Conservation (phyloP, 2,113 vertebrate species). For the Oxyura jamaicensis region DNA sequence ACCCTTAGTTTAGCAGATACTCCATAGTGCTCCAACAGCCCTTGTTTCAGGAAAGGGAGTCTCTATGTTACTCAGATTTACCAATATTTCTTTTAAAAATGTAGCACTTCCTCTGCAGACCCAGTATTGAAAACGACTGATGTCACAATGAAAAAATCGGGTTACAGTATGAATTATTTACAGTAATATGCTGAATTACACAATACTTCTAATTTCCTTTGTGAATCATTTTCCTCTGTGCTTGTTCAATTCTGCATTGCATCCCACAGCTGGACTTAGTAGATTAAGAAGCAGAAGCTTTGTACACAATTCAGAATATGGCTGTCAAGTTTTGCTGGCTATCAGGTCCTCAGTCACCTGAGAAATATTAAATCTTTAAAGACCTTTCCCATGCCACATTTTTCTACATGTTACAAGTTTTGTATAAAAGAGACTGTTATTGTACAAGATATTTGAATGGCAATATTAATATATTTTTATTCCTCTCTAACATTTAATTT, state of each 20-base stretch:
- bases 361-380: not conserved
- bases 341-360: not conserved
- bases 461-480: not conserved
- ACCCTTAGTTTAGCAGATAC: not conserved
- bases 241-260: not conserved
- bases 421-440: not conserved
- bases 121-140: not conserved
- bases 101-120: fast-evolving
- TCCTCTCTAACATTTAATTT: not conserved
- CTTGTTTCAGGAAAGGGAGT: not conserved
- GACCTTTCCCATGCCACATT: not conserved
- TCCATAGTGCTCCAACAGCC: fast-evolving
- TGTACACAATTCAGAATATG: not conserved
- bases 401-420: not conserved
- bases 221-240: not conserved
- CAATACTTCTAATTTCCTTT: not conserved
- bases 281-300: not conserved
- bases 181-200: not conserved
- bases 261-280: not conserved
- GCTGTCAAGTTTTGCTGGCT: not conserved
- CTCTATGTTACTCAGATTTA: not conserved
- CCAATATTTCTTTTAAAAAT: not conserved
- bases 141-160: not conserved
- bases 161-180: not conserved
- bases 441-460: not conserved